Percentiles rank a stretch among this genome's conserved stretches.
Evolutionary conservation across 2,888 invertebrate species (phyloP).

Genomic region (Cryptus armator): DNA sequence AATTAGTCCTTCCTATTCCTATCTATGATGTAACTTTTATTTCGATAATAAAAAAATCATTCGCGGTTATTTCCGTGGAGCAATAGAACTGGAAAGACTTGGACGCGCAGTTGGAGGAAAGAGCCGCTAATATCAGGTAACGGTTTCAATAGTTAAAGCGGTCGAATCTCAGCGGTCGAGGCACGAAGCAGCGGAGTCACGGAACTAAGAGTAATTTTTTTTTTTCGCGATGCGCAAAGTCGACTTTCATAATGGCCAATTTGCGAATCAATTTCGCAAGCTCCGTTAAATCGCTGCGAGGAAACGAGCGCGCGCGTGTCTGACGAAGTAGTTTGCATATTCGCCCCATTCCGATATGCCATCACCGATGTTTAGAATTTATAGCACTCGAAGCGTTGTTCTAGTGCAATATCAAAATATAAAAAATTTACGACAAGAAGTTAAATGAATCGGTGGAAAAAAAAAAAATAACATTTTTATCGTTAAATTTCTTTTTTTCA

Average conservation of each 20-base stretch:
- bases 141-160: conserved; percentile 61
- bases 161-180: conserved; percentile 52
- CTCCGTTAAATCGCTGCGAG: conserved; percentile 72
- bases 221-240: conserved; percentile 67
- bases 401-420: too few species aligned
- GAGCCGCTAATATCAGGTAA: conserved; percentile 64
- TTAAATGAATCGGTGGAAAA: too few species aligned
- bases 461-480: too few species aligned
- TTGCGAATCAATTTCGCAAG: conserved; percentile 79
- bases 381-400: not conserved
- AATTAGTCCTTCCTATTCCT: not conserved
- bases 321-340: conserved; percentile 3
- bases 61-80: conserved; percentile 31
- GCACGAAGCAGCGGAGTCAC: conserved; percentile 46
- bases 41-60: conserved; percentile 31
- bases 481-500: too few species aligned
- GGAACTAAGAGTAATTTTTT: conserved; percentile 58
- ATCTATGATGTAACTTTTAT: conserved; percentile 32
- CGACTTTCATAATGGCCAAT: conserved; percentile 76
- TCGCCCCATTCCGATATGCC: not conserved
- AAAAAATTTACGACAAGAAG: too few species aligned
- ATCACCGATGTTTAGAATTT: not conserved
- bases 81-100: conserved; percentile 37
- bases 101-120: conserved; percentile 33
- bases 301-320: conserved; percentile 66